These are phyloP conservation scores for Cordylochernes scorpioides DNA, from an alignment of 2,888 invertebrate genomes.

Conservation along the genomic window DNA sequence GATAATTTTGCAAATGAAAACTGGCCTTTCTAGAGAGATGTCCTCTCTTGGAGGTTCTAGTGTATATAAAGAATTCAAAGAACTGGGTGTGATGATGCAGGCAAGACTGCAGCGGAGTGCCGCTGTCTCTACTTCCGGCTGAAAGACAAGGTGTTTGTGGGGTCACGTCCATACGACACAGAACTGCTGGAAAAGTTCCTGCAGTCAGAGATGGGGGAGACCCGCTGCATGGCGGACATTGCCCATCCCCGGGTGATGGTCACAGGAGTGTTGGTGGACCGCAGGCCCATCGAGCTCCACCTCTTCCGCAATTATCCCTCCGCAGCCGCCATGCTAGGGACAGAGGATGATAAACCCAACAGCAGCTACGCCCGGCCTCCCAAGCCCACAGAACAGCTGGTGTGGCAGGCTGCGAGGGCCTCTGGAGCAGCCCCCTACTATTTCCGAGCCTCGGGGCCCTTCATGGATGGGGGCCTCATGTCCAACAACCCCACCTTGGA, in stretches of 20 bases:
- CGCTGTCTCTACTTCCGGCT: conserved; percentile 72
- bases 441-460: conserved; percentile 28
- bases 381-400: conserved; percentile 31
- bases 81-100: no score
- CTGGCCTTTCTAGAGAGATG: no score
- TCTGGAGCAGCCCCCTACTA: conserved; percentile 94
- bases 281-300: conserved; percentile 76
- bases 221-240: conserved; percentile 65
- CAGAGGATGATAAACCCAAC: conserved; percentile 23
- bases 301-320: conserved; percentile 75
- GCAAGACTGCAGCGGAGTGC: conserved; percentile 40
- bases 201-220: conserved; percentile 57
- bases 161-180: conserved; percentile 63
- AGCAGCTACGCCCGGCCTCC: conserved; percentile 13
- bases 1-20: no score
- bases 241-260: conserved; percentile 37
- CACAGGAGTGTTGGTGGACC: conserved; percentile 61
- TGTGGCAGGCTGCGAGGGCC: conserved; percentile 83
- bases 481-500: conserved; percentile 93
- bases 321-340: conserved; percentile 36
- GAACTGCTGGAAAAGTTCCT: conserved; percentile 58
- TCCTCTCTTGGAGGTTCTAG: no score
- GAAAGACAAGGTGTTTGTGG: conserved; percentile 80
- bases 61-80: no score
- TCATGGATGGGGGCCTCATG: conserved; percentile 56